phyloP scores from a whole-genome alignment of 2,888 invertebrate genomes.

The Halictus ligatus region DNA sequence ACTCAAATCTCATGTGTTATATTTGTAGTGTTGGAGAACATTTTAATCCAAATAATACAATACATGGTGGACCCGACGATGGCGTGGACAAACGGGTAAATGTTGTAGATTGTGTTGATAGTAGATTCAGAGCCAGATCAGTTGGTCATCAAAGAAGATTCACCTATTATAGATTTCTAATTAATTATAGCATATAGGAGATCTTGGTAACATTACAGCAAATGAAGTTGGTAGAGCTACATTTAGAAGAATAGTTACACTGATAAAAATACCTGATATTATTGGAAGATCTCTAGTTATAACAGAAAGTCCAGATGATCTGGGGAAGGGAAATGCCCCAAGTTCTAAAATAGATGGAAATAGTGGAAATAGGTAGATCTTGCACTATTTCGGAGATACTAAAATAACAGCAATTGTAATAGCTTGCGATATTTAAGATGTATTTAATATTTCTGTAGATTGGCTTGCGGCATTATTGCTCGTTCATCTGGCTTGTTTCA shows the following conservation, averaged over 20 bases:
- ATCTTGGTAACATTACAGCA: slow-evolving; percentile 88
- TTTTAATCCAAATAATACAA: slow-evolving; percentile 86
- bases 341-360: slow-evolving; percentile 88
- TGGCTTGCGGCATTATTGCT: slow-evolving; percentile 95
- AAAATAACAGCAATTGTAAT: background rate
- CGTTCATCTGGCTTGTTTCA: slow-evolving; percentile 94
- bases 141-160: background rate
- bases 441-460: slow-evolving; percentile 83
- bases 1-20: slow-evolving; percentile 30
- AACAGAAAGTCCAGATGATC: slow-evolving; percentile 87
- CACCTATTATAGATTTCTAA: slow-evolving; percentile 6
- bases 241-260: slow-evolving; percentile 87
- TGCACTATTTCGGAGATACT: background rate
- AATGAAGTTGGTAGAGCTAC: slow-evolving; percentile 87
- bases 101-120: slow-evolving; percentile 22
- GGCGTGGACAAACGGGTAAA: slow-evolving; percentile 82
- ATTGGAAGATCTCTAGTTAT: slow-evolving; percentile 93
- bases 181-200: slow-evolving; percentile 86
- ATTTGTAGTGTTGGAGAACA: slow-evolving; percentile 87
- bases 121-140: background rate
- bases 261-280: slow-evolving; percentile 89
- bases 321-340: slow-evolving; percentile 85
- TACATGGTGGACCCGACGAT: slow-evolving; percentile 85
- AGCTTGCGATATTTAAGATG: slow-evolving; percentile 9
- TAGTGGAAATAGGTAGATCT: slow-evolving; percentile 87